Conservation (phyloP, 2,797 vertebrate genomes). For the Mus caroli region DNA sequence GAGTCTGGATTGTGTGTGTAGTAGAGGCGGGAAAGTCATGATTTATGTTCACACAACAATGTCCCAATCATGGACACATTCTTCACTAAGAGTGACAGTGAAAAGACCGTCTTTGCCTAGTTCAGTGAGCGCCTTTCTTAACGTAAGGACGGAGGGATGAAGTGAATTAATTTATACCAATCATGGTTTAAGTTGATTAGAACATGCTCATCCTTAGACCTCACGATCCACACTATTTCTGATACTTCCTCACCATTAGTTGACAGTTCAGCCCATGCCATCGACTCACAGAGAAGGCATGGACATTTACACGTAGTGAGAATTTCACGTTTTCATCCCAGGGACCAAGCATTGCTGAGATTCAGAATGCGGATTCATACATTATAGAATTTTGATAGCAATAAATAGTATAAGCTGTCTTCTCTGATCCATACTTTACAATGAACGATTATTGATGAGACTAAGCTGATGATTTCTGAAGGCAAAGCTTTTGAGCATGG, state of each 20-base stretch:
- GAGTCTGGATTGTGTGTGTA: neutral
- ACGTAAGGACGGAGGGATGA: neutral
- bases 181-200: neutral
- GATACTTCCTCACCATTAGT: neutral
- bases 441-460: neutral
- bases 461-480: neutral
- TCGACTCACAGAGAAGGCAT: neutral
- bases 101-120: neutral
- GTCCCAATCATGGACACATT: conserved; percentile 9
- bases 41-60: neutral
- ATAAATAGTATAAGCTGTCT: neutral
- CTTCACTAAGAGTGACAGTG: neutral
- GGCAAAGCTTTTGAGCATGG: neutral
- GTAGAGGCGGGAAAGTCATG: neutral
- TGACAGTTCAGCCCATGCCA: neutral
- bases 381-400: neutral
- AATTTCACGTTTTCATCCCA: conserved; percentile 34
- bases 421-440: neutral
- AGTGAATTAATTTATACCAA: neutral
- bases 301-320: neutral
- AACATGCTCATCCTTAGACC: neutral
- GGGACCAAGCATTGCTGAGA: neutral
- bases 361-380: neutral
- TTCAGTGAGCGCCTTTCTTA: conserved; percentile 17
- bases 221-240: neutral